Base-by-base conservation (phyloP, 2,888 invertebrate genomes). In the Epinotia nisella region DNA sequence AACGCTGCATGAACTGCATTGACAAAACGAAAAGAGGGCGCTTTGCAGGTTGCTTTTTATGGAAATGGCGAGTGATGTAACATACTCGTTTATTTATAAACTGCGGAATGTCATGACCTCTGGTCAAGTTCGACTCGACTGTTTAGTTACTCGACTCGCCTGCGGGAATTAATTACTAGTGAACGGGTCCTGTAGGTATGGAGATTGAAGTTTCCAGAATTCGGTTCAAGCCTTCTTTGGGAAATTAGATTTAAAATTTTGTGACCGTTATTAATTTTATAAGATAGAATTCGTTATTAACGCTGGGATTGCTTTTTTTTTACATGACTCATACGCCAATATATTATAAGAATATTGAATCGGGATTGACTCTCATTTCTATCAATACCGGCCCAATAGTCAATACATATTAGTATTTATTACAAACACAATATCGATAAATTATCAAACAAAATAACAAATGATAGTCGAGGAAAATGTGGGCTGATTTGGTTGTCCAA, bases 41-140 rank as follows among this genome's bases (percentile, higher is more conserved):
- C 59, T 62, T 39, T 62, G 49, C 59, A 51, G 61, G 62, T 49
- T 56, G 53, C 59, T 76, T 77, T 76, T 78, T 76, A 80, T 79
- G 78, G 78, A 78, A 80, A 80, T 80, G 79, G 61, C 74, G 62
- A 59, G 64, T 80, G 78, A 78, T 74, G 80, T 78, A 79, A 80
- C 76, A 13, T 71, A 66, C 55, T 45, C 73, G 75, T 75, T 76
- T 76, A 49, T 76, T 71, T 74, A 73, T 76, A 72, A 64, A 29
- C 72, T 51, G 13, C 45, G 13, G 64, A 70, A 74, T 66, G 67
- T 60, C 68, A 70, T 56, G 75, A 71, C 74, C 77, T 71, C 72
- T 73, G 58, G 51, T 68, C 62, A 59, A 69, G 58, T 68, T 49
- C 19, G 49, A 60, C 35, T 55, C 13, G 24, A 17, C 13, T n/a